Conservation (phyloP, 2,888 invertebrate genomes). For the Lepidocyrtoides sp. region DNA sequence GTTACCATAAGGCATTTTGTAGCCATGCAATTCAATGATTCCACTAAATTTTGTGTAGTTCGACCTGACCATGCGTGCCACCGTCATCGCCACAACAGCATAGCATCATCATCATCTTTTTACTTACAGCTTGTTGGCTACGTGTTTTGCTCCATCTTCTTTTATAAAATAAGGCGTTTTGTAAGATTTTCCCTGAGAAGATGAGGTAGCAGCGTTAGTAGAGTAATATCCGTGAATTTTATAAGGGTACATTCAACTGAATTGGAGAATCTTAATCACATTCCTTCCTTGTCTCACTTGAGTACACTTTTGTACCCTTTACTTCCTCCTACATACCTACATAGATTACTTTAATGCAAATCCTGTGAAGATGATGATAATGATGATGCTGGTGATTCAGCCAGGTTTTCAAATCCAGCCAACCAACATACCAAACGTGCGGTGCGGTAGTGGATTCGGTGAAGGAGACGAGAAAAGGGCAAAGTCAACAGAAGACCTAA, state of each 20-base stretch:
- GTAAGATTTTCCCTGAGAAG: not conserved
- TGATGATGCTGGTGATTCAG: slow-evolving; percentile 58
- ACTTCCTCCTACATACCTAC: not conserved
- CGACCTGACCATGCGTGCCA: slow-evolving; percentile 12
- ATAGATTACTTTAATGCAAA: slow-evolving; percentile 52
- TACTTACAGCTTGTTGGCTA: slow-evolving; percentile 59
- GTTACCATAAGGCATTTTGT: no score
- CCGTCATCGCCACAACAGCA: slow-evolving; percentile 22
- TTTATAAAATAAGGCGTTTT: not conserved
- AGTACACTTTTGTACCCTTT: slow-evolving; percentile 27
- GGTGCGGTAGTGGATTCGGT: not conserved
- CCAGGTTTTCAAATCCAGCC: slow-evolving; percentile 9
- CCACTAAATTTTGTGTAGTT: not conserved
- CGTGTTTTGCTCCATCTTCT: slow-evolving; percentile 23
- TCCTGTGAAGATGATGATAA: slow-evolving; percentile 28
- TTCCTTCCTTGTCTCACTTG: not conserved
- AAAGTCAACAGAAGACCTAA: slow-evolving; percentile 11
- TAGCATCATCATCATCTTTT: slow-evolving; percentile 30
- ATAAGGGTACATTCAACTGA: not conserved
- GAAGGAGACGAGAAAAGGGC: not conserved
- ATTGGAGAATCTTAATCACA: slow-evolving; percentile 49
- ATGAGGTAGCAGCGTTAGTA: no score
- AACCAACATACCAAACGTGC: not conserved
- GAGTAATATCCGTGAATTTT: not conserved
- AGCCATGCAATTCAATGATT: slow-evolving; percentile 15